Conservation (phyloP, 2,113 vertebrate species). For the Manacus vitellinus region DNA sequence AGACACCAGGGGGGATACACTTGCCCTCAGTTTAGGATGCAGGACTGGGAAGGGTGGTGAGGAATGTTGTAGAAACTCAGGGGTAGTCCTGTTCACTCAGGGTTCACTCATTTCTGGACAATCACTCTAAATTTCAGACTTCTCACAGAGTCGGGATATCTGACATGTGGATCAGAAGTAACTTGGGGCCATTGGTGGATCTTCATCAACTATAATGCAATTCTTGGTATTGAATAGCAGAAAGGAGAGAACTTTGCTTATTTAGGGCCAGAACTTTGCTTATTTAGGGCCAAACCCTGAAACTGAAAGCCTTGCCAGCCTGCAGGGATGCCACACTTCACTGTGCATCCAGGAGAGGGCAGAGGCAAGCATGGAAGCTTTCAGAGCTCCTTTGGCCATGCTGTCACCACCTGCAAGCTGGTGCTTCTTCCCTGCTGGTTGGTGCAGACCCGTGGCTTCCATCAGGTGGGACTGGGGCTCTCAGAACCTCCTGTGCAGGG, state of each 20-base stretch:
- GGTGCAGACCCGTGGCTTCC: background rate
- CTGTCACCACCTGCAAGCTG: background rate
- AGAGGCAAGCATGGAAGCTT: background rate
- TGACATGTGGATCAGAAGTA: background rate
- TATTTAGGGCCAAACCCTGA: background rate
- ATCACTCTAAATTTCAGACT: background rate
- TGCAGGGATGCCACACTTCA: background rate
- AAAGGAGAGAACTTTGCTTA: background rate
- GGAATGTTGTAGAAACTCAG: background rate
- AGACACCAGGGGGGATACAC: background rate
- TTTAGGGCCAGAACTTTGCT: background rate
- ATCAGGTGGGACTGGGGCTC: too few species aligned
- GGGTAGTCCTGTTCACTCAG: background rate
- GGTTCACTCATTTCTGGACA: background rate
- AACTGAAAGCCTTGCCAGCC: background rate
- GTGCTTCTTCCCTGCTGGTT: background rate
- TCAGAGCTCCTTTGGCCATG: background rate
- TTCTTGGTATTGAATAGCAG: background rate
- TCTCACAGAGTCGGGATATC: background rate
- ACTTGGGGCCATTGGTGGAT: background rate
- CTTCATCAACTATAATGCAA: background rate
- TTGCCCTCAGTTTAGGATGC: background rate
- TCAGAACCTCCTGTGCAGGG: background rate
- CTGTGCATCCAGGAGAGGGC: background rate
- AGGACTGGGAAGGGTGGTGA: background rate